Base-by-base conservation (phyloP, 2,888 invertebrate species). In the Chrysolina haemoptera region DNA sequence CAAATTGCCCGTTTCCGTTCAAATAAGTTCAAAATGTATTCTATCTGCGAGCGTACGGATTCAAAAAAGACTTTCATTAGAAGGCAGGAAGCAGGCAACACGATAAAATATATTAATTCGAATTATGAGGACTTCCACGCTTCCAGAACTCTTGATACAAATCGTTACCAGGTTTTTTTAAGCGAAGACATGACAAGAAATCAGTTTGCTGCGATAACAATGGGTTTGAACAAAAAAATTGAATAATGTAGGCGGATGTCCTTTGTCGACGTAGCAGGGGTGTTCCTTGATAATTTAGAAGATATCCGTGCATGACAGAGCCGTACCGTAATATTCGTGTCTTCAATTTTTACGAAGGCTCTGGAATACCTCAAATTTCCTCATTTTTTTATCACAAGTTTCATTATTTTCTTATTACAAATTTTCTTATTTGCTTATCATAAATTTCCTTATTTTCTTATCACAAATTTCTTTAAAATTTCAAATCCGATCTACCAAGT, bases 141-240 rank as follows among this genome's bases (percentile, higher is more conserved):
- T 65, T 71, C 41, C 41, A 35, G 40, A 12, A 22, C 35, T 69
- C 62, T 69, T 69, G 62, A 69, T 69, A 69, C 59, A 62, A 69
- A 69, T 69, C 62, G 59, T 69, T 69, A 69, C 16, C 41, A 69
- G 50, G 59, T 43, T 68, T 48, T n/a, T 69, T 62, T 46, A 11
- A 12, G 40, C 69, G 27, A 63, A 35, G 59, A 62, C 62, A 50
- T 50, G 59, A 68, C 68, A 48, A 1, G 35, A 27, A 71, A 66
- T 71, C 67, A 46, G 65, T 67, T 71, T 64, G 62, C 48, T 46
- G 20, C 53, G 62, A 67, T 43, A 59, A 71, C 67, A 71, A 71
- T 62, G 59, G 46, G 62, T 48, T 55, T 48, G 22, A 27, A 59
- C n/a, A 62, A 62, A 48, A 71, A 59, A 63, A 48, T 20, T 16